Evolutionary conservation across 2,797 vertebrate genomes (phyloP), one percentile per base, ranked within the genome.

Genomic region (Acanthiza pusilla): DNA sequence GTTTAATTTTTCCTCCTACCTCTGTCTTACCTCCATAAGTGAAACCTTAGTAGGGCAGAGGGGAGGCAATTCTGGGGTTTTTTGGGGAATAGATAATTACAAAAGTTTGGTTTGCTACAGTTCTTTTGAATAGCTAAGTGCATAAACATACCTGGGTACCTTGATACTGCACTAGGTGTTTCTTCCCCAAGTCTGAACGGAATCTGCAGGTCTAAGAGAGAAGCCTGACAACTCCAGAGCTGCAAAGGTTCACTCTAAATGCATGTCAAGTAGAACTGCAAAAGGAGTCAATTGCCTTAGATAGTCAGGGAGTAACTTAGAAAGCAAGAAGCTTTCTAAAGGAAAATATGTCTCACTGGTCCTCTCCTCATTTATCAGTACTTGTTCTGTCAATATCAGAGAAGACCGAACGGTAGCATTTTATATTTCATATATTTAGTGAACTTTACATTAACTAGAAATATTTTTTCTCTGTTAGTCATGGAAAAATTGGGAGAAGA

Each of bases 41-140:
- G 13, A 79, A 79, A 51, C 9, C 9, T 5, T 40, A 60, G 26
- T 47, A 66, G 30, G 25, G 14, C 90, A 63, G 6, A 4, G 5
- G 2, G 9, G 3, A 18, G 13, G 10, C 21, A 72, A 58, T 50
- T 51, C 40, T 9, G 13, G 9, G 2, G 0, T 7, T n/a, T 80
- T 67, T 78, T 62, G 22, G 16, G 38, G 16, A 71, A 74, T 55
- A 30, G 2, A 1, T 34, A 13, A 51, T 77, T 93, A 57, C 10
- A 50, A 61, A 91, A 85, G 29, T 45, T 53, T 76, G 6, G 63
- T 9, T 74, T 43, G 5, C 63, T 71, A 19, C 5, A 14, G 13
- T 50, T 84, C 27, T 57, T 89, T 50, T 48, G 40, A 83, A 89
- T 23, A 60, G 7, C 20, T 86, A 61, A 74, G 34, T 54, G 18